Percentiles rank a stretch among this genome's conserved stretches.
phyloP scores from a whole-genome alignment of 2,113 vertebrate species.

The Chauna torquata region DNA sequence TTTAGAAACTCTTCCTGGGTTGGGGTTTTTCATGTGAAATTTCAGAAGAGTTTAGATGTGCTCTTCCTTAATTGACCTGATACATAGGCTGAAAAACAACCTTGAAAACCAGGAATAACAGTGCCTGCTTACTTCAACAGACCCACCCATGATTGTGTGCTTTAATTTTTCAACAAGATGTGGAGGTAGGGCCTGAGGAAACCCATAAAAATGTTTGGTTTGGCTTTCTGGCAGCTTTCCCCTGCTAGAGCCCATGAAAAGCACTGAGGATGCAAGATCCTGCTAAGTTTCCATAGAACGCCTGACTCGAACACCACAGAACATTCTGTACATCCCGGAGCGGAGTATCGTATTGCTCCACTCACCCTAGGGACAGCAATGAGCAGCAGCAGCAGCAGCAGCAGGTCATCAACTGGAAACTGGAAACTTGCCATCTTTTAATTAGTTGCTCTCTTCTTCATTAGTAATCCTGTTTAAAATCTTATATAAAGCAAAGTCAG shows the following conservation, averaged over 20 bases:
- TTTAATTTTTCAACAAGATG: slow-evolving; percentile 70
- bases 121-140: slow-evolving; percentile 42
- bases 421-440: slow-evolving; percentile 60
- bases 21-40: not conserved
- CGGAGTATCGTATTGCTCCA: not conserved
- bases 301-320: slow-evolving; percentile 61
- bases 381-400: slow-evolving; percentile 24
- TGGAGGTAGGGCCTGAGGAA: slow-evolving; percentile 63
- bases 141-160: slow-evolving; percentile 55
- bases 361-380: slow-evolving; percentile 50
- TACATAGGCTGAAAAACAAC: not conserved
- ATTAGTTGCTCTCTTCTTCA: slow-evolving; percentile 46
- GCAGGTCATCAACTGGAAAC: slow-evolving; percentile 41
- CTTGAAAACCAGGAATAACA: slow-evolving; percentile 46
- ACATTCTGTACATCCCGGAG: slow-evolving; percentile 68
- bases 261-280: slow-evolving; percentile 49
- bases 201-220: slow-evolving; percentile 78
- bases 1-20: not conserved
- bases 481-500: slow-evolving; percentile 16
- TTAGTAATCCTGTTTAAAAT: slow-evolving; percentile 31
- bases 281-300: slow-evolving; percentile 57
- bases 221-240: slow-evolving; percentile 68
- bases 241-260: slow-evolving; percentile 42
- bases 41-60: not conserved
- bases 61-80: slow-evolving; percentile 20